Conservation (phyloP, 2,797 vertebrate genomes). For the Tapera naevia region DNA sequence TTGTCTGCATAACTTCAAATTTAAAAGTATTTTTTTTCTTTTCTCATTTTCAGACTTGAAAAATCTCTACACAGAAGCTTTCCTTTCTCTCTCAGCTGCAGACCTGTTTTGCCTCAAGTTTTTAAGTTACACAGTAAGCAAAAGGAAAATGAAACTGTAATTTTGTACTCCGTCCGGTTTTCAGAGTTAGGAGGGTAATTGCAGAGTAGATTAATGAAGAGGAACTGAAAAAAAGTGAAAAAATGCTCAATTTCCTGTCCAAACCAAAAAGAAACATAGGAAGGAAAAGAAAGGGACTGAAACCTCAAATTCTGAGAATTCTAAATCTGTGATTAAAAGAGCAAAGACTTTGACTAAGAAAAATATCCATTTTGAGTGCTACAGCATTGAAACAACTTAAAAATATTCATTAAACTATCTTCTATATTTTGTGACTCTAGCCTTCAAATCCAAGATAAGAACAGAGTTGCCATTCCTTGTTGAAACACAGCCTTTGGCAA, state of each 20-base stretch:
- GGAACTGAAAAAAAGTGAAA: slow-evolving; percentile 21
- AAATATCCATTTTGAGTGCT: background rate
- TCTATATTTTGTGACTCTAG: background rate
- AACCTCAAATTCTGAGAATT: background rate
- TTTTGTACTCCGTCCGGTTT: background rate
- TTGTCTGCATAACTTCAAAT: background rate
- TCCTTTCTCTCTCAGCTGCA: background rate
- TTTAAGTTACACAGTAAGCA: background rate
- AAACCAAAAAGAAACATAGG: background rate
- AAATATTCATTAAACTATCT: background rate
- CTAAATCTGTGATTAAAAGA: background rate
- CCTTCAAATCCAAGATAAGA: background rate
- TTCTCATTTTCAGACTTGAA: background rate
- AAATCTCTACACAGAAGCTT: background rate
- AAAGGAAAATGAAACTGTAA: background rate
- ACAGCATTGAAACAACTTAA: background rate
- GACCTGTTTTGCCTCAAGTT: background rate
- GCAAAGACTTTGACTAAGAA: background rate
- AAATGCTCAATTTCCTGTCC: background rate
- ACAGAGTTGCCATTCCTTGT: background rate
- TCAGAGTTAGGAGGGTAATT: background rate
- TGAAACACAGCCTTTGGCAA: slow-evolving; percentile 25
- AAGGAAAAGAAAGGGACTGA: background rate
- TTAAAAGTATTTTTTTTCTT: background rate
- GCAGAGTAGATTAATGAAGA: slow-evolving; percentile 6